Evolutionary conservation across 2,113 vertebrate genomes (phyloP).

Genomic region (mouse (Mus musculus)): GRCm39 chr3:137856001-137856500

Average conservation of each 20-base stretch:
- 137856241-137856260: slow-evolving; percentile 35
- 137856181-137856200: slow-evolving; percentile 94
- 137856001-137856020: neutral
- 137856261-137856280: neutral
- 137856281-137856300: neutral
- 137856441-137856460: neutral
- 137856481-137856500: neutral
- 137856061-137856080: slow-evolving; percentile 26
- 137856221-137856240: slow-evolving; percentile 99
- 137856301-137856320: neutral
- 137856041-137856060: slow-evolving; percentile 32
- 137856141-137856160: neutral
- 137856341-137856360: neutral
- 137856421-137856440: neutral
- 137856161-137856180: slow-evolving; percentile 97
- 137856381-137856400: neutral
- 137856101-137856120: slow-evolving; percentile 41
- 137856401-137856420: neutral
- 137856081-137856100: neutral
- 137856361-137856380: neutral
- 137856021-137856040: neutral
- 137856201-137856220: slow-evolving; percentile 97
- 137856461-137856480: neutral
- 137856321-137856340: neutral
- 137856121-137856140: slow-evolving; percentile 22